phyloP scores from a whole-genome alignment of 2,113 vertebrate species.

The Porphyrio hochstetteri region DNA sequence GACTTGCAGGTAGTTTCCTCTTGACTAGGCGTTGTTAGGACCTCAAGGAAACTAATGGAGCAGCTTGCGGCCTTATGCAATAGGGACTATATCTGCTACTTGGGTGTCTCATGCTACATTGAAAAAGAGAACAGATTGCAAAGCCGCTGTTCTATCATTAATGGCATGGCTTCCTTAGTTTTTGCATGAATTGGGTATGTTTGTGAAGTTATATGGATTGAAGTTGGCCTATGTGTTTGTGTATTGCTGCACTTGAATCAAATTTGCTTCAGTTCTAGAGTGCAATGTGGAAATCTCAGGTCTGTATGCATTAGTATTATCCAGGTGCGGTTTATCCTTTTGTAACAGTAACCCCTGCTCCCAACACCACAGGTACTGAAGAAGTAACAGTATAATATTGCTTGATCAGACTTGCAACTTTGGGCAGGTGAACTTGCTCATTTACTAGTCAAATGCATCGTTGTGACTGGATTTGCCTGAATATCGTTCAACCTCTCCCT shows the following conservation, averaged over 20 bases:
- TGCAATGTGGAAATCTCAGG: not conserved
- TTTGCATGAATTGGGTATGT: not conserved
- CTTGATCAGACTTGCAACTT: not conserved
- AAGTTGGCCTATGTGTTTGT: accelerated
- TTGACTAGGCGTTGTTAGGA: not conserved
- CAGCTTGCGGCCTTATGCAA: not conserved
- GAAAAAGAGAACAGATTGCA: not conserved
- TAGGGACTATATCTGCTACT: not conserved
- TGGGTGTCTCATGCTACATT: not conserved
- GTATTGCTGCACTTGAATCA: not conserved
- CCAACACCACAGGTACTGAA: not conserved
- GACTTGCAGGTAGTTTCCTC: not conserved
- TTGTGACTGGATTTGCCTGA: not conserved
- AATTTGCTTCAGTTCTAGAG: not conserved
- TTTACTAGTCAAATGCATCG: not conserved
- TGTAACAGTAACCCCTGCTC: not conserved
- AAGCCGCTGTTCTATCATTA: not conserved
- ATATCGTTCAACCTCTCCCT: not conserved
- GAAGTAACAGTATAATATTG: not conserved
- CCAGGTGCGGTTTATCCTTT: not conserved
- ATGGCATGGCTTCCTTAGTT: not conserved
- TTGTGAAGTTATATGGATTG: not conserved
- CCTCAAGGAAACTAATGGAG: not conserved
- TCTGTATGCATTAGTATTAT: not conserved
- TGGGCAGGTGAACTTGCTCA: not conserved